Percentiles rank a stretch among this genome's conserved stretches.
These are phyloP conservation scores for Phylloscopus whistleri DNA, from an alignment of 2,113 vertebrate genomes.

Conservation along the genomic window DNA sequence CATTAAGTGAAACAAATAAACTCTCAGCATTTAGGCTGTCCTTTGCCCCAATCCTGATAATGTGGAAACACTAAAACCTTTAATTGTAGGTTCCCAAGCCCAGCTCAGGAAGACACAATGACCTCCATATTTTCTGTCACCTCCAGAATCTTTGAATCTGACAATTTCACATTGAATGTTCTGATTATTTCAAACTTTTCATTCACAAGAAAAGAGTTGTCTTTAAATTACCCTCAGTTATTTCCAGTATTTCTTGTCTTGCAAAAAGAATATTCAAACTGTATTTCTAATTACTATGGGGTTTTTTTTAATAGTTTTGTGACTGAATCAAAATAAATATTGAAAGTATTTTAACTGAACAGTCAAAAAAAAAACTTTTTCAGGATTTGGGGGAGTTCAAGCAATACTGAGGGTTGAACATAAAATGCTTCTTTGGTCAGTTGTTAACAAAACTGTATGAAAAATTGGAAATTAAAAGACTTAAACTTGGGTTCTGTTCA, in stretches of 20 bases:
- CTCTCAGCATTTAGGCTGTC: background rate
- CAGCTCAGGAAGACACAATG: background rate
- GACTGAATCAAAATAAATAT: background rate
- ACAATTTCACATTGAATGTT: background rate
- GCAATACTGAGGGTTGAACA: background rate
- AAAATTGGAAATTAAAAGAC: background rate
- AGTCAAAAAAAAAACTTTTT: background rate
- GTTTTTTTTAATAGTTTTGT: background rate
- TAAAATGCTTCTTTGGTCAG: background rate
- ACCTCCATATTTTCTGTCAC: background rate
- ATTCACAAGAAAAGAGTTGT: background rate
- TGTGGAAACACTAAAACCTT: background rate
- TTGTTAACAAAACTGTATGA: background rate
- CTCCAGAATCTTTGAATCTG: background rate
- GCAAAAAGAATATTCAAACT: background rate
- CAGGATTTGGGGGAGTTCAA: background rate
- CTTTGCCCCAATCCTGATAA: background rate
- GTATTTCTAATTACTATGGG: background rate
- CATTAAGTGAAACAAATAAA: background rate
- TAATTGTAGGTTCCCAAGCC: background rate
- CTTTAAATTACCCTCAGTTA: background rate
- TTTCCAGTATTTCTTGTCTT: background rate
- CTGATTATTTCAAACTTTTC: background rate
- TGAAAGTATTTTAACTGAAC: background rate
- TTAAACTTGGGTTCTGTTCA: background rate